phyloP scores from a whole-genome alignment of 2,888 invertebrate species.

The Sesamia inferens region DNA sequence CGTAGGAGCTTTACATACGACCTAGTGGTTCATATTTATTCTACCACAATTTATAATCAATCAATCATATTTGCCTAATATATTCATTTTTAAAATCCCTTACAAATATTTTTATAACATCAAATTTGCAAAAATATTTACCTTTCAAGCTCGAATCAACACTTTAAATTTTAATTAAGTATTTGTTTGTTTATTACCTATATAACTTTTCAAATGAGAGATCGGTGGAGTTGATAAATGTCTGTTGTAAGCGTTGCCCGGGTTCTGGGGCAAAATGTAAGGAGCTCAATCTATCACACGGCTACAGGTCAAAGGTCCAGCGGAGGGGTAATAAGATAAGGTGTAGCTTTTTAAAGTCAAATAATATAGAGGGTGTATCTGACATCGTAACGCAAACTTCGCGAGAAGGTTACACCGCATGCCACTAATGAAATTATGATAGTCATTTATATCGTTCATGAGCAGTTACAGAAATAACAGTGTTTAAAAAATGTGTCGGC shows the following conservation, averaged over 20 bases:
- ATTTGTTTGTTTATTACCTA: constrained; percentile 7
- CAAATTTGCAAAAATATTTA: constrained; percentile 1
- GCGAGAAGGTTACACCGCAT: too few relatives aligned
- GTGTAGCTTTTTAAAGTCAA: background rate
- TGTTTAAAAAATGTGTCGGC: too few relatives aligned
- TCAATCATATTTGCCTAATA: constrained; percentile 13
- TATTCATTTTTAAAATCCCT: background rate
- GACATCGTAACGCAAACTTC: too few relatives aligned
- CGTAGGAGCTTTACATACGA: too few relatives aligned
- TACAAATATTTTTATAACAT: constrained; percentile 6
- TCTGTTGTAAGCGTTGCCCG: background rate
- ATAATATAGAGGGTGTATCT: too few relatives aligned
- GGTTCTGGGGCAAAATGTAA: background rate
- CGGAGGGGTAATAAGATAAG: background rate
- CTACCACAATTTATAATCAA: constrained; percentile 3
- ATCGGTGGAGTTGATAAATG: constrained; percentile 22
- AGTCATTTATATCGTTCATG: too few relatives aligned
- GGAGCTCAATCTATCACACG: constrained; percentile 14
- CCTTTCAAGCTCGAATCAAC: constrained; percentile 26
- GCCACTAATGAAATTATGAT: too few relatives aligned
- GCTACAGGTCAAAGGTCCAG: background rate
- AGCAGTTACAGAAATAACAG: too few relatives aligned
- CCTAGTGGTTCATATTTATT: too few relatives aligned
- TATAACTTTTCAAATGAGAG: constrained; percentile 24
- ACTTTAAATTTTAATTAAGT: constrained; percentile 13